Evolutionary conservation across 1,140 invertebrate genomes (phyloP), one percentile per base, ranked within the genome.

Genomic region (Danaus plexippus): DNA sequence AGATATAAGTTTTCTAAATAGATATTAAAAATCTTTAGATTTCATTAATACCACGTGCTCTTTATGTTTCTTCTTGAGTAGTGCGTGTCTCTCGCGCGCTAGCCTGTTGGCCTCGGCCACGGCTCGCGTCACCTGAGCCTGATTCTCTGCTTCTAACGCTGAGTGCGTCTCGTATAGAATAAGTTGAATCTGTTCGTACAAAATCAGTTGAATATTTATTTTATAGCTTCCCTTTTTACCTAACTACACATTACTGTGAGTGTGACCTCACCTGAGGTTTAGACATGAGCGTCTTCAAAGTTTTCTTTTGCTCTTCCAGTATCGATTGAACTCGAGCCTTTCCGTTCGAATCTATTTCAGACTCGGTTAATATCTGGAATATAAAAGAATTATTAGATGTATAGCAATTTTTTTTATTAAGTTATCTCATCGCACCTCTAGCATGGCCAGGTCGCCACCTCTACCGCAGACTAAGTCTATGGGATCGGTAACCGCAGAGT

Each of bases 121-220:
- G 0, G 90, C 89, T 56, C 88, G 77, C 4, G 87, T 80, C 13
- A 92, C 89, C 88, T 93, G 91, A 42, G 88, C 88, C 43, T 88
- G 83, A 66, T 93, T 93, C 74, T 93, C 92, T 2, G 89, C 88
- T 43, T 87, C 88, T n/a, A 92, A 77, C 45, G 91, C 89, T 1
- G 92, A 92, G 76, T 92, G 92, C 0, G 92, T 92, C 69, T 92
- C 92, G 57, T 93, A 93, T 12, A 93, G 71, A 11, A 93, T 89
- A 64, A 92, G 86, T 69, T 93, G 92, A 10, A 93, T 90, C 90
- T 91, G 56, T 45, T 15, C 47, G 11, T 32, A 42, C 53, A 52
- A 45, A 22, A 22, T 45, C 43, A 57, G 50, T 9, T 43, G 43
- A 18, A 43, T 42, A 13, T 15, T 11, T 11, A 1, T 2, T 41